Evolutionary conservation across 1,140 invertebrate genomes (phyloP).

Genomic region (Caenorhabditis inopinata): DNA sequence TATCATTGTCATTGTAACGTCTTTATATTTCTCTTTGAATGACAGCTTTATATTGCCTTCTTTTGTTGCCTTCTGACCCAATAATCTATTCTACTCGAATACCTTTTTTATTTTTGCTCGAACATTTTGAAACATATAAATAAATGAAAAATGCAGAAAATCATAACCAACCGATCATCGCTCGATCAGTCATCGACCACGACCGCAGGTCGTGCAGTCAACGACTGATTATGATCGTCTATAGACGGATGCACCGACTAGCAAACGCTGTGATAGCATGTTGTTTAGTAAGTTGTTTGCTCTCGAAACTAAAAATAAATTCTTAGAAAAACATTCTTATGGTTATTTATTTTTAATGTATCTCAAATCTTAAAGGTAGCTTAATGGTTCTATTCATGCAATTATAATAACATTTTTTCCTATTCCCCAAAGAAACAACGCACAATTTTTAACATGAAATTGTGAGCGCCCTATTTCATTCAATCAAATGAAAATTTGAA

Average conservation of each 20-base stretch:
- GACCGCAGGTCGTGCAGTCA: background rate
- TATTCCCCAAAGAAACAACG: too few species aligned
- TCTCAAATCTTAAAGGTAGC: too few species aligned
- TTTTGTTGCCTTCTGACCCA: background rate
- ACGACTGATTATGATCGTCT: constrained; percentile 1
- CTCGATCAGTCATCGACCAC: background rate
- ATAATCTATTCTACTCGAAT: background rate
- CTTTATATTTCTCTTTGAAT: background rate
- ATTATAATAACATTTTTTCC: too few species aligned
- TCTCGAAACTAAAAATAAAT: background rate
- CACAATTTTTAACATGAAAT: too few species aligned
- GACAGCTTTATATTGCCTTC: background rate
- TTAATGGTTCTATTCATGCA: too few species aligned
- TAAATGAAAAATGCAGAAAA: background rate
- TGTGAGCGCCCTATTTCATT: too few species aligned
- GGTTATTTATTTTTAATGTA: too few species aligned
- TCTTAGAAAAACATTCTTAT: background rate
- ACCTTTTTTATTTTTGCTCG: background rate
- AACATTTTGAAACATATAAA: background rate
- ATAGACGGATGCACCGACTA: constrained; percentile 8
- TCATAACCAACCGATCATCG: background rate
- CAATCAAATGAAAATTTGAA: too few species aligned
- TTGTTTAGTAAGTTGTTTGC: background rate
- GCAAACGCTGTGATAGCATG: background rate
- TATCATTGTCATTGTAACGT: background rate